Evolutionary conservation across 2,113 vertebrate species (phyloP).

Genomic region (Dicrurus megarhynchus): DNA sequence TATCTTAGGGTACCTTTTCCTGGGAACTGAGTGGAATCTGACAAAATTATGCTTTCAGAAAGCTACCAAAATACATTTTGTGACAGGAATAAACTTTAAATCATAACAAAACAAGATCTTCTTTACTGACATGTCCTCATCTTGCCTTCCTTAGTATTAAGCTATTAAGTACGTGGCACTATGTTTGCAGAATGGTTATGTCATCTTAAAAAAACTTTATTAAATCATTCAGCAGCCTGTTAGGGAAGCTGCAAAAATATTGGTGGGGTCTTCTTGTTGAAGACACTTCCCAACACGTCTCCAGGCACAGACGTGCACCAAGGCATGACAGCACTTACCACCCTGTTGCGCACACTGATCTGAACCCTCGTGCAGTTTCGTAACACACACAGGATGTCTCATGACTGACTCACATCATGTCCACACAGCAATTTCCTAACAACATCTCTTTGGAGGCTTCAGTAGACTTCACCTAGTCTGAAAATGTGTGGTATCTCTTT

Average conservation of each 20-base stretch:
- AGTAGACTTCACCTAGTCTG: not conserved
- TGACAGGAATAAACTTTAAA: not conserved
- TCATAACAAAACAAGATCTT: not conserved
- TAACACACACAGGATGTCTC: not conserved
- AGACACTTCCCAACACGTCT: not conserved
- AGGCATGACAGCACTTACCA: not conserved
- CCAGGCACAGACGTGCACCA: not conserved
- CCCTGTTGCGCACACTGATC: not conserved
- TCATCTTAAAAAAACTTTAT: not conserved
- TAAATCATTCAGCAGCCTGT: not conserved
- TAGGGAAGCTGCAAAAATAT: not conserved
- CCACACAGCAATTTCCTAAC: not conserved
- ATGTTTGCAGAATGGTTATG: not conserved
- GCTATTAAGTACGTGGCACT: rapidly evolving
- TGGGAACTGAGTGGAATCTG: not conserved
- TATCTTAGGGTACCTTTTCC: not conserved
- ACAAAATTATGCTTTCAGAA: not conserved
- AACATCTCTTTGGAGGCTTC: not conserved
- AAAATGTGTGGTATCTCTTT: not conserved
- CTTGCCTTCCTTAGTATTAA: not conserved
- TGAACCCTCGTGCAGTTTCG: not conserved
- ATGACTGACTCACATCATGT: not conserved
- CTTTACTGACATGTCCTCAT: not conserved
- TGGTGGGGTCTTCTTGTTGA: not conserved
- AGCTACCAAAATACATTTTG: not conserved